phyloP scores from a whole-genome alignment of 2,888 invertebrate species.

The Pyrochroa serraticornis region DNA sequence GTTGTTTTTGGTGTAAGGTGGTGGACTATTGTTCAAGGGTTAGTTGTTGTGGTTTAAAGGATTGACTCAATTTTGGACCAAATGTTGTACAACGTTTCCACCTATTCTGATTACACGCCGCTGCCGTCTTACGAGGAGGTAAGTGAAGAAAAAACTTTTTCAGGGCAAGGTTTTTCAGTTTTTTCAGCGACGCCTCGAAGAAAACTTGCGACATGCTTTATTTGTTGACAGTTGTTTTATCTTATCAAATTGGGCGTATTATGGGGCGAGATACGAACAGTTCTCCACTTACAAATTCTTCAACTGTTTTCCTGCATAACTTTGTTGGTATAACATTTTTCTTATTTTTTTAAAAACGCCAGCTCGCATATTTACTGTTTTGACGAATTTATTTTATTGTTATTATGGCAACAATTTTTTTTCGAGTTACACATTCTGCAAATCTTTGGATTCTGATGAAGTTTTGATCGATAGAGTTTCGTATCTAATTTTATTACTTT shows the following conservation, averaged over 20 bases:
- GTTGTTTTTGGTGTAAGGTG: constrained; percentile 1
- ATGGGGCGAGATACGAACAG: too few relatives aligned
- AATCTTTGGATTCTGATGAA: too few relatives aligned
- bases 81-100: constrained; percentile 48
- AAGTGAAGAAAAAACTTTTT: constrained; percentile 24
- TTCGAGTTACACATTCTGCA: too few relatives aligned
- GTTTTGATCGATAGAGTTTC: too few relatives aligned
- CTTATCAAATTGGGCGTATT: background rate
- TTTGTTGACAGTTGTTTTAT: background rate
- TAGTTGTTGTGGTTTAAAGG: constrained; percentile 12
- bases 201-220: background rate
- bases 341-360: too few relatives aligned
- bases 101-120: constrained; percentile 44
- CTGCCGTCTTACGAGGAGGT: constrained; percentile 48
- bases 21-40: background rate
- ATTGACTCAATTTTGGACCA: constrained; percentile 12
- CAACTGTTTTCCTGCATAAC: too few relatives aligned
- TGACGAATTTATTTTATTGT: too few relatives aligned
- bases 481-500: too few relatives aligned
- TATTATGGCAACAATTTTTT: too few relatives aligned
- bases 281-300: too few relatives aligned
- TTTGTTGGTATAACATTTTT: too few relatives aligned
- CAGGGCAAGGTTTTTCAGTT: background rate
- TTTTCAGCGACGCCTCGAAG: background rate
- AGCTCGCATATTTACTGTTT: too few relatives aligned